Percentiles rank a stretch among this genome's conserved stretches.
Evolutionary conservation across 2,888 invertebrate genomes (phyloP).

Genomic region (Danaus chrysippus): DNA sequence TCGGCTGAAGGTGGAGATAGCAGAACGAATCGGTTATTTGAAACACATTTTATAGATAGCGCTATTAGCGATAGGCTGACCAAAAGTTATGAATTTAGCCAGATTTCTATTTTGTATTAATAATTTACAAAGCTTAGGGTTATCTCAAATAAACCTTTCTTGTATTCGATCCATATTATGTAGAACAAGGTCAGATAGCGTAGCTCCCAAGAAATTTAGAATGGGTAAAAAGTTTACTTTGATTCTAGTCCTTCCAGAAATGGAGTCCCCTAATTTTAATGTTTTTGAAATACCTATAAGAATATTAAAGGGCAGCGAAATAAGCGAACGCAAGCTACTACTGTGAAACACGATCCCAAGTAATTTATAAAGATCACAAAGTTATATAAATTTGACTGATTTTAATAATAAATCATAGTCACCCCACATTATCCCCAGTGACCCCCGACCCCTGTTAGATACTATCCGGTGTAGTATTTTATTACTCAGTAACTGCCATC

Average conservation of each 20-base stretch:
- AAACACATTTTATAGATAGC: constrained; percentile 65
- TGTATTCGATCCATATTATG: not conserved
- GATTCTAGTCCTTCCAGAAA: no score
- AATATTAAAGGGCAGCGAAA: no score
- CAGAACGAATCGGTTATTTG: constrained; percentile 58
- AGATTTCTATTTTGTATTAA: not conserved
- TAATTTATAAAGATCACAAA: not conserved
- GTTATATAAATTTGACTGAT: constrained; percentile 5
- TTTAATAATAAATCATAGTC: constrained; percentile 6
- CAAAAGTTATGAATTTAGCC: constrained; percentile 9
- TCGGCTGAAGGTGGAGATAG: constrained; percentile 49
- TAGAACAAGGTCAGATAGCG: not conserved
- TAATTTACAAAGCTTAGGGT: not conserved
- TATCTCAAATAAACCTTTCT: not conserved
- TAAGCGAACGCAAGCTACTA: no score
- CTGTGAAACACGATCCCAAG: no score
- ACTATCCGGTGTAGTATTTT: constrained; percentile 15
- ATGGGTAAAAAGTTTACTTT: no score
- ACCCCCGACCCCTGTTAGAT: constrained; percentile 15
- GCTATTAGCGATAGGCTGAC: constrained; percentile 49
- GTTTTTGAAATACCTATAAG: no score
- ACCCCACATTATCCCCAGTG: not conserved
- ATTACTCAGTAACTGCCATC: constrained; percentile 15
- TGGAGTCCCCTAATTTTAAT: no score
- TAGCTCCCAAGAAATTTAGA: no score